Percentiles rank a stretch among this genome's conserved stretches.
Evolutionary conservation across 2,888 invertebrate species (phyloP).

Genomic region (Metacarcinus magister): DNA sequence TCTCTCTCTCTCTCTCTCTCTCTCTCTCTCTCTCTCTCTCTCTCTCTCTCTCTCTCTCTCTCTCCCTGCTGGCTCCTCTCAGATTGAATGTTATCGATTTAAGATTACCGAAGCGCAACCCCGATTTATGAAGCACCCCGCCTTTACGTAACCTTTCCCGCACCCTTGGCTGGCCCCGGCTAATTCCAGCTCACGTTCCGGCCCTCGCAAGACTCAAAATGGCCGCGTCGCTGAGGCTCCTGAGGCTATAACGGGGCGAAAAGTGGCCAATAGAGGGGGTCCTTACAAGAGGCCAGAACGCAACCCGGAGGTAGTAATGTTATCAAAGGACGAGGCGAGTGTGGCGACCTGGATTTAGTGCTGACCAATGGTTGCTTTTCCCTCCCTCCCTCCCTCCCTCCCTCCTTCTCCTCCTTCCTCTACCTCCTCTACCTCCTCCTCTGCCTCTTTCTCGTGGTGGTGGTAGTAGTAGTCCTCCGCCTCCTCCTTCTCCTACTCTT

Average conservation of each 20-base stretch:
- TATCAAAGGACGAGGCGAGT: slow-evolving; percentile 64
- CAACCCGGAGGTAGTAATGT: slow-evolving; percentile 40
- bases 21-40: slow-evolving; percentile 52
- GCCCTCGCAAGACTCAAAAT: slow-evolving; percentile 37
- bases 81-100: slow-evolving; percentile 79
- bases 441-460: not conserved
- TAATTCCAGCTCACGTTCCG: slow-evolving; percentile 47
- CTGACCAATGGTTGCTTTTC: slow-evolving; percentile 63
- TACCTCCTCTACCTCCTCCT: not conserved
- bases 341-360: slow-evolving; percentile 66
- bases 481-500: not conserved
- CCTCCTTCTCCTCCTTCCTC: not conserved
- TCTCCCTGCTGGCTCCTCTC: slow-evolving; percentile 27
- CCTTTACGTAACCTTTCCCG: slow-evolving; percentile 62
- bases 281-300: not conserved
- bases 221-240: not conserved
- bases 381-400: not conserved
- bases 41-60: slow-evolving; percentile 53
- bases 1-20: slow-evolving; percentile 48
- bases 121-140: slow-evolving; percentile 67
- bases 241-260: not conserved
- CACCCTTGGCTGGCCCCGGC: slow-evolving; percentile 4
- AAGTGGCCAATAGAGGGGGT: not conserved
- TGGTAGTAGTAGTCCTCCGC: not conserved
- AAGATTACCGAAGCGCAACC: slow-evolving; percentile 77